Percentiles rank a stretch among this genome's conserved stretches.
Conservation (phyloP, 2,888 invertebrate species). For the Xylophagus ater region DNA sequence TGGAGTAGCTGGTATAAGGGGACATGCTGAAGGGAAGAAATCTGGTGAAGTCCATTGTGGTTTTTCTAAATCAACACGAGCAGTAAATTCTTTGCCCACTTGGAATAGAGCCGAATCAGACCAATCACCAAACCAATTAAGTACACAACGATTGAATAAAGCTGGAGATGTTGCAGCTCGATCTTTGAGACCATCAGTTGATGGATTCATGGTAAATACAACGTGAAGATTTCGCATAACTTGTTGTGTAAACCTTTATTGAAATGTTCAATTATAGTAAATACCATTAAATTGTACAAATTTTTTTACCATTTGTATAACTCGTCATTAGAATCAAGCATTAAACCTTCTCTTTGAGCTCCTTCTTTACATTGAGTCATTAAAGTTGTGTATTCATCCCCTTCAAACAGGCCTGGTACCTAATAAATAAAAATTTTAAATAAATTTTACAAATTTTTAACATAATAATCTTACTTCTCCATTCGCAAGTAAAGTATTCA, state of each 20-base stretch:
- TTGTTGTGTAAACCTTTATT: slow-evolving; percentile 73
- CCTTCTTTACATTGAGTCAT: slow-evolving; percentile 99
- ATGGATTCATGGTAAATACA: slow-evolving; percentile 99
- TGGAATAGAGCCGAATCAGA: slow-evolving; percentile 90
- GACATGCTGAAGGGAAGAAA: slow-evolving; percentile 81
- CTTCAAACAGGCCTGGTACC: slow-evolving; percentile 86
- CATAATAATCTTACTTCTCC: slow-evolving; percentile 55
- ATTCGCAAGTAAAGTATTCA: slow-evolving; percentile 97
- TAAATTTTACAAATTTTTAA: slow-evolving; percentile 17
- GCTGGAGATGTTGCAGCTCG: slow-evolving; percentile 98
- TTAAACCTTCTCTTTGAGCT: slow-evolving; percentile 92
- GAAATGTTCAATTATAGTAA: neutral
- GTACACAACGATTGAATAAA: slow-evolving; percentile 95
- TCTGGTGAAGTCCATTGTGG: slow-evolving; percentile 78
- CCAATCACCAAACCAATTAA: slow-evolving; percentile 99
- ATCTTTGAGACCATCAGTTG: slow-evolving; percentile 95
- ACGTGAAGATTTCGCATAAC: slow-evolving; percentile 99
- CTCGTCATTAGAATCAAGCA: slow-evolving; percentile 97
- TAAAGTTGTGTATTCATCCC: slow-evolving; percentile 95
- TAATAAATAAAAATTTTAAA: slow-evolving; percentile 24
- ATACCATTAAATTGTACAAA: slow-evolving; percentile 20
- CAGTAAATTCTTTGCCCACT: slow-evolving; percentile 94
- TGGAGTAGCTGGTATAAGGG: slow-evolving; percentile 60
- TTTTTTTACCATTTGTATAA: slow-evolving; percentile 82
- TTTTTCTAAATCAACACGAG: slow-evolving; percentile 85